Base-by-base conservation (phyloP, 2,888 invertebrate species). In the Netelia fuscicornis region DNA sequence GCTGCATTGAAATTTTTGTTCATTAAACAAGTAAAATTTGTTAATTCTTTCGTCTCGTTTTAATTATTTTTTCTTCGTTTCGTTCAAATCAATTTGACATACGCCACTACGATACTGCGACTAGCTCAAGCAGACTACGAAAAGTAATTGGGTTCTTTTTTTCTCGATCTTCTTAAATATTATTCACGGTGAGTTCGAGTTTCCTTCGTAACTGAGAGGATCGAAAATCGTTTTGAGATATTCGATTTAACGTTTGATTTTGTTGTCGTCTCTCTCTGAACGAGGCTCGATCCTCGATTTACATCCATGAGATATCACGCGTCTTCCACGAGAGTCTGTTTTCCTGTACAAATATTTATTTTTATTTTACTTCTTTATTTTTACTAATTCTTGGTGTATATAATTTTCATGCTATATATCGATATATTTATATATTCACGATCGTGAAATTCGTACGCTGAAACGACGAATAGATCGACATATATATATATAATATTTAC, bases 91-190 rank as follows among this genome's bases (percentile, higher is more conserved):
- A 65, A 72, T 72, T 72, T 80, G 56, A 2, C 44, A 62, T 48
- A 79, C 79, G 78, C 44, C 74, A 71, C 77, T 81, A 74, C 17
- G n/a, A n/a, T 54, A 72, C 72, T 62, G 74, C 68, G 58, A 84
- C 81, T 82, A 85, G 60, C 75, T 65, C 42, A 85, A 82, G 81
- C 81, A 79, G 54, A 82, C 85, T 81, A 85, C 60, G 64, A 64
- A 82, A 74, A 71, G 52, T 11, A 75, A 25, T 37, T 20, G 42
- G 1, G 23, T 25, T 30, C 20, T 42, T 54, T 76, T 62, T 48
- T 74, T 25, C 56, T 2, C 20, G 25, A 23, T 70, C 62, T 25
- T 76, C 23, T 54, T 72, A 48, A 11, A 13, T 48, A 13, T 48
- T 48, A 48, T 13, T 48, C 13, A 13, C 48, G 11, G 6, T 48